phyloP scores from a whole-genome alignment of 2,113 vertebrate species.

The Micronisus gabar region DNA sequence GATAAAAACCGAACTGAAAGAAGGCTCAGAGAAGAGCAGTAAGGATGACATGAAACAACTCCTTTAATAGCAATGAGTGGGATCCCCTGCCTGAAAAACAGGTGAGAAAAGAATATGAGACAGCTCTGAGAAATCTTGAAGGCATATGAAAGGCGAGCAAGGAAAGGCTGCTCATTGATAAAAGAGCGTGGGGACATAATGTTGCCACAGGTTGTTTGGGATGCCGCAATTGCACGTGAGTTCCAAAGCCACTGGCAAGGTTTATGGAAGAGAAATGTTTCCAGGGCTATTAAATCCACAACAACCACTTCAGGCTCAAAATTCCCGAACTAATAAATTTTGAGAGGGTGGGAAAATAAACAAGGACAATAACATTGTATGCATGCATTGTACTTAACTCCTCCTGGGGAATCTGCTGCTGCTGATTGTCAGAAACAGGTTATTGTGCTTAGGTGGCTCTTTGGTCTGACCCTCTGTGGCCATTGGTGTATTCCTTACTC shows the following conservation, averaged over 20 bases:
- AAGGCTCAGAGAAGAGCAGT: neutral
- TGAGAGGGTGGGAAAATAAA: neutral
- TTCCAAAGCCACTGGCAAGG: neutral
- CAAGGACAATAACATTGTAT: neutral
- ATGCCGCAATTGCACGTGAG: rapidly evolving
- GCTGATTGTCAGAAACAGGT: neutral
- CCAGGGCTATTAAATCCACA: neutral
- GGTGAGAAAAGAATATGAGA: neutral
- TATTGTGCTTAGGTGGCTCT: neutral
- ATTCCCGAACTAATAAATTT: neutral
- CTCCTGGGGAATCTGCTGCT: neutral
- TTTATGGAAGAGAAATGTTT: neutral
- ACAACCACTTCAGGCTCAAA: neutral
- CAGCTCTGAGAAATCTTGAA: neutral
- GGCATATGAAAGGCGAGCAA: neutral
- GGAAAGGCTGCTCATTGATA: neutral
- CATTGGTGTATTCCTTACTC: neutral
- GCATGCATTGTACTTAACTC: neutral
- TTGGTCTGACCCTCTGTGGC: neutral
- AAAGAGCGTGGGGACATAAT: rapidly evolving
- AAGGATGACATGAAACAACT: neutral
- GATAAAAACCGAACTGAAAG: neutral
- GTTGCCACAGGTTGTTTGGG: neutral
- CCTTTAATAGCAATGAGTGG: neutral
- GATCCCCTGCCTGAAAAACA: neutral